Percentiles rank a stretch among this genome's conserved stretches.
phyloP scores from a whole-genome alignment of 1,140 invertebrate species.

The Pseudoatta argentina region DNA sequence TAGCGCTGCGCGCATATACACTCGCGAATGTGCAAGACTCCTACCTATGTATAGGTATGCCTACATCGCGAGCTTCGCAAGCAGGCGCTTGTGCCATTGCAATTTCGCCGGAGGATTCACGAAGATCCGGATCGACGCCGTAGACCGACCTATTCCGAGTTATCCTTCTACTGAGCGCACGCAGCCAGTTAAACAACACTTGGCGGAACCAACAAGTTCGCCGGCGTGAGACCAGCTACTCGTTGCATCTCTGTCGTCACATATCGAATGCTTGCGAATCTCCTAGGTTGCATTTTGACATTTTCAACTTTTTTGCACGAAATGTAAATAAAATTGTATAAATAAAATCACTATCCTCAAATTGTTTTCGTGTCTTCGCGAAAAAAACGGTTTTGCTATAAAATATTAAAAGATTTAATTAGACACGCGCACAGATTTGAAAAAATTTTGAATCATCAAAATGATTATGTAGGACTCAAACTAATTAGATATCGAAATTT shows the following conservation, averaged over 20 bases:
- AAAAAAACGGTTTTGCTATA: neutral
- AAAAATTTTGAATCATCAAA: too few relatives aligned
- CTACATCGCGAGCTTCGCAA: conserved; percentile 64
- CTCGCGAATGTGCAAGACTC: conserved; percentile 50
- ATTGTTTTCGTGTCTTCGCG: neutral
- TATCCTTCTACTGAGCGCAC: neutral
- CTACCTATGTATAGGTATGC: conserved; percentile 6
- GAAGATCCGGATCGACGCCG: conserved; percentile 81
- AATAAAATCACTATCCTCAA: neutral
- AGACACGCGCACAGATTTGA: too few relatives aligned
- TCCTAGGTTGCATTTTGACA: neutral
- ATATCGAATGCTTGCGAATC: neutral
- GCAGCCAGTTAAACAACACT: conserved; percentile 9
- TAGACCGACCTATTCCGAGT: conserved; percentile 1
- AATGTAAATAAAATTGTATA: neutral
- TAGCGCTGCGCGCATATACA: conserved; percentile 64
- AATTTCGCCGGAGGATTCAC: conserved; percentile 81
- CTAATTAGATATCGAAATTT: too few relatives aligned
- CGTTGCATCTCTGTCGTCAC: neutral
- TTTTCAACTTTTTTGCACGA: neutral
- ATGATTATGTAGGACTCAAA: too few relatives aligned
- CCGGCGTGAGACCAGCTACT: neutral
- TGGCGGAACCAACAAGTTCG: conserved; percentile 7
- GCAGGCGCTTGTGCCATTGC: conserved; percentile 68
- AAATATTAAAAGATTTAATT: too few relatives aligned